Evolutionary conservation across 1,140 invertebrate species (phyloP).

Genomic region (Lucilia cuprina): DNA sequence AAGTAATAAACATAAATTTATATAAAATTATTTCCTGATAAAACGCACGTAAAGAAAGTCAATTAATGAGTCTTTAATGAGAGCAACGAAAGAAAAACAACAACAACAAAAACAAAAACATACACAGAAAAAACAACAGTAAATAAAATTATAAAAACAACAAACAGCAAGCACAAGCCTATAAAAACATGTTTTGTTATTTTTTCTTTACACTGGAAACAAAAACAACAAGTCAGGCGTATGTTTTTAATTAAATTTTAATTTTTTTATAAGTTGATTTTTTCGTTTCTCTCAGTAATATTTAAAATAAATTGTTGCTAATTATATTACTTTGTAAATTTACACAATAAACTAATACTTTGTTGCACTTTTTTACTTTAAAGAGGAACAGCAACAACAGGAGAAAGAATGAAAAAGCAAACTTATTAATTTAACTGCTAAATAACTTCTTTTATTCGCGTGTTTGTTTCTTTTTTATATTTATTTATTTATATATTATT

Average conservation of each 20-base stretch:
- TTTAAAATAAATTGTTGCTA: not conserved
- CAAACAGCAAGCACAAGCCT: not conserved
- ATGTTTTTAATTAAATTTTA: not conserved
- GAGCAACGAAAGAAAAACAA: not conserved
- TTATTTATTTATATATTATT: not conserved
- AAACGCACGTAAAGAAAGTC: not conserved
- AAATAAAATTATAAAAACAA: not conserved
- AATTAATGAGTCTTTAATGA: not conserved
- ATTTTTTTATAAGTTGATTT: not conserved
- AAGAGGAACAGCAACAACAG: not conserved
- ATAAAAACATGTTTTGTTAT: not conserved
- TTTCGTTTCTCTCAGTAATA: not conserved
- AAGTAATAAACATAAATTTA: no score
- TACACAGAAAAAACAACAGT: not conserved
- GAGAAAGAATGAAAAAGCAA: no score
- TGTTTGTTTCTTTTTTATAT: not conserved
- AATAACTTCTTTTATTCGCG: slow-evolving; percentile 2
- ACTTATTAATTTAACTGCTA: not conserved
- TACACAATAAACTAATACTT: not conserved
- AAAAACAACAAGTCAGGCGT: not conserved
- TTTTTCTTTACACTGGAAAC: not conserved
- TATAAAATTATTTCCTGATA: not conserved
- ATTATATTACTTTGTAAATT: not conserved
- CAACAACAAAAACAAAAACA: not conserved
- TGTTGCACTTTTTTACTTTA: not conserved